A percentile compares a stretch with the other conserved stretches of the same genome.
Evolutionary conservation across 2,888 invertebrate species (phyloP).

Genomic region (Lamproptera curius): DNA sequence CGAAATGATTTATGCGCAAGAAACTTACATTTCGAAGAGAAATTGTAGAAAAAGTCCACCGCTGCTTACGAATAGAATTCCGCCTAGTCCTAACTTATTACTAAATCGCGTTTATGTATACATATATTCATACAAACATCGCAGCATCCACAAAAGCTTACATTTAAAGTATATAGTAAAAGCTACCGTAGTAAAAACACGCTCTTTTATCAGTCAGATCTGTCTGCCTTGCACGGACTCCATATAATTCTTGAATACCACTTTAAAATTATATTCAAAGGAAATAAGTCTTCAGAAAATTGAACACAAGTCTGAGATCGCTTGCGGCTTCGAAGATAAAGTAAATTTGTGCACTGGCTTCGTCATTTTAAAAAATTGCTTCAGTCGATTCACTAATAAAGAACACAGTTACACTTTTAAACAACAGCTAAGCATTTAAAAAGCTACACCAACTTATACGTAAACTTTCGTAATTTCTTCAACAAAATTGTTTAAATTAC

Average conservation of each 20-base stretch:
- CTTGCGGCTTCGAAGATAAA: no score
- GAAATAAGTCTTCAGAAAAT: slow-evolving; percentile 6
- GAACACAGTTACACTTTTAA: no score
- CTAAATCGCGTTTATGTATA: slow-evolving; percentile 44
- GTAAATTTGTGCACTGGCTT: no score
- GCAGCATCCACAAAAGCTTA: slow-evolving; percentile 46
- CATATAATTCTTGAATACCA: not conserved
- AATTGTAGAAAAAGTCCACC: no score
- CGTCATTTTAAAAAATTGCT: no score
- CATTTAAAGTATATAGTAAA: slow-evolving; percentile 45
- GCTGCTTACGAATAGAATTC: slow-evolving; percentile 21
- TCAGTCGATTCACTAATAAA: no score
- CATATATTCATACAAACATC: slow-evolving; percentile 33
- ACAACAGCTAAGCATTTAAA: no score
- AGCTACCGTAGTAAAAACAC: slow-evolving; percentile 40
- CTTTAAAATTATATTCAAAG: no score
- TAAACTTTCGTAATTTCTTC: no score
- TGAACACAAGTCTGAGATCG: slow-evolving; percentile 52
- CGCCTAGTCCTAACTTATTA: slow-evolving; percentile 42
- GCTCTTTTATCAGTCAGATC: slow-evolving; percentile 55
- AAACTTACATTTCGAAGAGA: no score
- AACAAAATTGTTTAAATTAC: slow-evolving; percentile 4
- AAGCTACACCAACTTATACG: no score
- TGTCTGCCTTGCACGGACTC: slow-evolving; percentile 42
- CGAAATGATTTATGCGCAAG: no score